phyloP scores from a whole-genome alignment of 2,113 vertebrate species.

The Malurus melanocephalus region DNA sequence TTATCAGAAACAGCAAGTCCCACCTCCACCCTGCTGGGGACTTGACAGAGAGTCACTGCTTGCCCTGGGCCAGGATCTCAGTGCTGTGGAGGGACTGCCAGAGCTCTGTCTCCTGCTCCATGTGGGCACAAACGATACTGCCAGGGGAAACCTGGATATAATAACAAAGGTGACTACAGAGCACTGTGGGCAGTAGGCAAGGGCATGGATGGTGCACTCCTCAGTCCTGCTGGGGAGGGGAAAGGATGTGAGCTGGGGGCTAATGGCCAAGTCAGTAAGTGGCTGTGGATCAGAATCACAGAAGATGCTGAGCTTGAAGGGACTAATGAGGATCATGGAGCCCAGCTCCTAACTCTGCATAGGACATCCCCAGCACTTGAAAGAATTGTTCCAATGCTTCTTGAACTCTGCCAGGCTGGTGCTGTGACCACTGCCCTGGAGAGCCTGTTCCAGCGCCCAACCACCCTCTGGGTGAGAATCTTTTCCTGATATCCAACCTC shows the following conservation, averaged over 20 bases:
- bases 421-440: not conserved
- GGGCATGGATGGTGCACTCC: not conserved
- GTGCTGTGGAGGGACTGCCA: not conserved
- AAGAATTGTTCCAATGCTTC: not conserved
- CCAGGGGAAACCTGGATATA: not conserved
- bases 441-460: not conserved
- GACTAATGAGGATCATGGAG: not conserved
- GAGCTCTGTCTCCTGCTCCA: not conserved
- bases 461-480: not conserved
- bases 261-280: not conserved
- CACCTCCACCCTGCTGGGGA: not conserved
- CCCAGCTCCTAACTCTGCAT: not conserved
- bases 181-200: not conserved
- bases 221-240: not conserved
- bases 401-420: not conserved
- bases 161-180: not conserved
- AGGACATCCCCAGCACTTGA: not conserved
- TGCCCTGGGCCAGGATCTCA: not conserved
- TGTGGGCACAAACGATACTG: not conserved
- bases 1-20: fast-evolving
- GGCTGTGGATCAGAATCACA: not conserved
- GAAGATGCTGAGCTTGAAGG: not conserved
- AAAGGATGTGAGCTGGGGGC: not conserved
- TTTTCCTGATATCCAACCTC: not conserved
- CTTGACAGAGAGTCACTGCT: not conserved